A percentile compares a stretch with the other conserved stretches of the same genome.
Evolutionary conservation across 2,113 vertebrate species (phyloP).

Genomic region (Sarotherodon lohbergeri): DNA sequence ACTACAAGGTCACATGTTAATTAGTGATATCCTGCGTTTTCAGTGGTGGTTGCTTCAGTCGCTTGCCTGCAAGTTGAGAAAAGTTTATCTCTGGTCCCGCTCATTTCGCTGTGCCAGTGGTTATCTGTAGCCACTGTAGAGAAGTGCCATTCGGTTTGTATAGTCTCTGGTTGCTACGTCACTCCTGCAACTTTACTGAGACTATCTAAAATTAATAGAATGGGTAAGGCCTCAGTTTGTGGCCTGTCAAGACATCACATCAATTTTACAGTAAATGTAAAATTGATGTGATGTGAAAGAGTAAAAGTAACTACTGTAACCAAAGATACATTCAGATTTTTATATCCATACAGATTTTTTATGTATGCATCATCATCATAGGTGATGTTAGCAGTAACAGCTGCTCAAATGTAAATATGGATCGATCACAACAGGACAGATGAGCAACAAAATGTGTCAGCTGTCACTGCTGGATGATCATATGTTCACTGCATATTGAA

Average conservation of each 20-base stretch:
- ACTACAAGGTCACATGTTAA: not conserved
- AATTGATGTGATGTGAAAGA: not conserved
- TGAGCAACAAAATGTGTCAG: not conserved
- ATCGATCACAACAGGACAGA: not conserved
- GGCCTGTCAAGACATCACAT: not conserved
- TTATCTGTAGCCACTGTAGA: not conserved
- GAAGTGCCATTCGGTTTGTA: not conserved
- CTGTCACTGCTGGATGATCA: not conserved
- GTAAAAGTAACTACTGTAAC: not conserved
- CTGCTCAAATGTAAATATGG: not conserved
- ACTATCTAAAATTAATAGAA: not conserved
- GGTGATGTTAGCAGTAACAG: not conserved
- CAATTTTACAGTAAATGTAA: not conserved
- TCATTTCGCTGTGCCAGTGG: not conserved
- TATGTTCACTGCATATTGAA: not conserved
- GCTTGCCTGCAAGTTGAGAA: not conserved
- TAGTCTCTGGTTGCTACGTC: not conserved
- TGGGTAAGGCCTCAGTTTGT: not conserved
- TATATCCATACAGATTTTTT: not conserved
- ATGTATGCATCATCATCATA: not conserved
- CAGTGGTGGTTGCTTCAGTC: not conserved
- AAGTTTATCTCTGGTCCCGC: not conserved
- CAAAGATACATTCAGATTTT: not conserved
- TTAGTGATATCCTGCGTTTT: not conserved
- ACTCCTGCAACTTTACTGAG: not conserved